Evolutionary conservation across 1,140 invertebrate species (phyloP).

Genomic region (Anagrus nilaparvatae): DNA sequence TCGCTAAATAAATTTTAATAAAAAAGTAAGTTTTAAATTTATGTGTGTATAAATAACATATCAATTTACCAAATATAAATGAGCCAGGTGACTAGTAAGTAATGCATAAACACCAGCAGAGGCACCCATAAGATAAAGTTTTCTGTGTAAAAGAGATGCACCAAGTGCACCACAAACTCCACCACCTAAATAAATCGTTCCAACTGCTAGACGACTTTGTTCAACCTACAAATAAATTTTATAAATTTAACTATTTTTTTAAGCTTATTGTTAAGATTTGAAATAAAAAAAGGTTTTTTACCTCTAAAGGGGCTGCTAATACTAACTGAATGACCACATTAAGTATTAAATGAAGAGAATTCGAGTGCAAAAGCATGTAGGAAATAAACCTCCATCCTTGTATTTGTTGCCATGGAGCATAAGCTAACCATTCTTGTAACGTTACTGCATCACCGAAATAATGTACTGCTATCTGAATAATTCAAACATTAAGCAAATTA

Average conservation of each 20-base stretch:
- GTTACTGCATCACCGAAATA: constrained; percentile 38
- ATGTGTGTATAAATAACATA: too few species aligned
- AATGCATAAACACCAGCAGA: constrained; percentile 92
- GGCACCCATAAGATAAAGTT: constrained; percentile 73
- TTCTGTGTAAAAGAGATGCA: constrained; percentile 69
- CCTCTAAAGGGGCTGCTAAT: constrained; percentile 55
- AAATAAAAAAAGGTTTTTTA: too few species aligned
- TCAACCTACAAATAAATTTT: constrained; percentile 52
- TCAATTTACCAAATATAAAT: constrained; percentile 75
- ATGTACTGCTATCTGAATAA: constrained; percentile 45
- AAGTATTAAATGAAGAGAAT: constrained; percentile 49
- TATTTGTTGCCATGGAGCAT: constrained; percentile 54
- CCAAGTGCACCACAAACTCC: constrained; percentile 61
- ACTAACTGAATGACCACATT: constrained; percentile 57
- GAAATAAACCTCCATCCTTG: constrained; percentile 70
- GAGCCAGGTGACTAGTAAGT: constrained; percentile 81
- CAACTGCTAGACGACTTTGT: constrained; percentile 67
- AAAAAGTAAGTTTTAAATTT: too few species aligned
- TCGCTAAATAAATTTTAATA: too few species aligned
- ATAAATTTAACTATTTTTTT: too few species aligned
- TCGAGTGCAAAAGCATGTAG: constrained; percentile 77
- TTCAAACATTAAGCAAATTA: too few species aligned
- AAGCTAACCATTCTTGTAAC: constrained; percentile 50
- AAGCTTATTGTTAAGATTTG: too few species aligned
- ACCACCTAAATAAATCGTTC: constrained; percentile 58